Conservation (phyloP, 2,113 vertebrate genomes). For the Microcebus ravelobensis region DNA sequence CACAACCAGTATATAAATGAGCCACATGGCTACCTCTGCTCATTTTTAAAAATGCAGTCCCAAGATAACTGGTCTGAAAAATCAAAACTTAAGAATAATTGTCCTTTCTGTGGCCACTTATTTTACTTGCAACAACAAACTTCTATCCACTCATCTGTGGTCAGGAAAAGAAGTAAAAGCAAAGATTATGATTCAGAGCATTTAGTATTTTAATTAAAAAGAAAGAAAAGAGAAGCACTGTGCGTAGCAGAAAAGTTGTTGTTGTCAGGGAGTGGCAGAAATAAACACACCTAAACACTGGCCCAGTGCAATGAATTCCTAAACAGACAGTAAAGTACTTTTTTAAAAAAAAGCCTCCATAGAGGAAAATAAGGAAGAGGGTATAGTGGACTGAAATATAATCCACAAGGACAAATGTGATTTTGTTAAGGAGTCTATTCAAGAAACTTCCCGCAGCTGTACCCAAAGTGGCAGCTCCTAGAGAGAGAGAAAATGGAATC, state of each 20-base stretch:
- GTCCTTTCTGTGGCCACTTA: background rate
- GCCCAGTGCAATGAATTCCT: background rate
- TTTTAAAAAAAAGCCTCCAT: background rate
- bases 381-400: background rate
- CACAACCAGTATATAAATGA: background rate
- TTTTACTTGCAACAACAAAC: background rate
- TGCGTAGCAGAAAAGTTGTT: background rate
- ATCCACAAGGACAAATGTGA: background rate
- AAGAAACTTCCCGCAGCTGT: background rate
- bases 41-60: background rate
- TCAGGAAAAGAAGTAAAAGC: background rate
- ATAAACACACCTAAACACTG: background rate
- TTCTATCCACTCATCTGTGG: background rate
- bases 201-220: slow-evolving; percentile 4
- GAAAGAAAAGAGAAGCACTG: background rate
- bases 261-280: background rate
- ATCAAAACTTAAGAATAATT: background rate
- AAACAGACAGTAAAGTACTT: background rate
- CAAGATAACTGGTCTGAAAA: background rate
- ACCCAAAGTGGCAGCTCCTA: background rate
- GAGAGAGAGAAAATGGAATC: background rate
- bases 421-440: background rate
- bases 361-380: background rate
- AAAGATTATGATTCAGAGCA: background rate
- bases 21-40: background rate